phyloP scores from a whole-genome alignment of 2,888 invertebrate genomes.

The Pristionchus japonicus region DNA sequence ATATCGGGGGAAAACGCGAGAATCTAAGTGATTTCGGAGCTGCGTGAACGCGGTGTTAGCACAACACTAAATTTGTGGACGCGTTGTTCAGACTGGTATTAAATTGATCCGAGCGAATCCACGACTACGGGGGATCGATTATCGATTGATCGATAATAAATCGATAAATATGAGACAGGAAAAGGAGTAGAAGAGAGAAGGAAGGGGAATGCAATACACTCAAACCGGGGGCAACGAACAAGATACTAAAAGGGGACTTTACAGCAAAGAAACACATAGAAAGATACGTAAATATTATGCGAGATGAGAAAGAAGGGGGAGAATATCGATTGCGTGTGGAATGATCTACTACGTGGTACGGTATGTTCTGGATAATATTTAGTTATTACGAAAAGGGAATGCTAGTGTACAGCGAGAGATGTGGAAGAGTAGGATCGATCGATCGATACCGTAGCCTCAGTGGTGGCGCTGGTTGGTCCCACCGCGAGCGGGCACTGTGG shows the following conservation, averaged over 20 bases:
- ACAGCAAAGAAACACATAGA: background rate
- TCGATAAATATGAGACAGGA: background rate
- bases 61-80: background rate
- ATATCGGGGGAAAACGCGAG: background rate
- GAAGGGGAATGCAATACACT: background rate
- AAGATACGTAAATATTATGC: background rate
- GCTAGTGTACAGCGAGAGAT: background rate
- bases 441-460: background rate
- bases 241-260: background rate
- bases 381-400: background rate
- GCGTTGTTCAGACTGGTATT: background rate
- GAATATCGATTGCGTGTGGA: background rate
- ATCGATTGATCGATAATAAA: background rate
- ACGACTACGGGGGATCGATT: background rate
- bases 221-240: background rate
- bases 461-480: background rate
- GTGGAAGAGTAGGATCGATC: background rate
- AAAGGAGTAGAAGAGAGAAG: background rate
- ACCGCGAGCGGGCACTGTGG: background rate
- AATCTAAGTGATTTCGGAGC: background rate
- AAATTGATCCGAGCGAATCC: background rate
- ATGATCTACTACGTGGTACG: conserved; percentile 9
- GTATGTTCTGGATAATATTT: background rate
- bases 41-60: background rate
- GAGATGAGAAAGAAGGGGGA: background rate